Evolutionary conservation across 2,113 vertebrate genomes (phyloP).

Genomic region (Ramphastos sulfuratus): DNA sequence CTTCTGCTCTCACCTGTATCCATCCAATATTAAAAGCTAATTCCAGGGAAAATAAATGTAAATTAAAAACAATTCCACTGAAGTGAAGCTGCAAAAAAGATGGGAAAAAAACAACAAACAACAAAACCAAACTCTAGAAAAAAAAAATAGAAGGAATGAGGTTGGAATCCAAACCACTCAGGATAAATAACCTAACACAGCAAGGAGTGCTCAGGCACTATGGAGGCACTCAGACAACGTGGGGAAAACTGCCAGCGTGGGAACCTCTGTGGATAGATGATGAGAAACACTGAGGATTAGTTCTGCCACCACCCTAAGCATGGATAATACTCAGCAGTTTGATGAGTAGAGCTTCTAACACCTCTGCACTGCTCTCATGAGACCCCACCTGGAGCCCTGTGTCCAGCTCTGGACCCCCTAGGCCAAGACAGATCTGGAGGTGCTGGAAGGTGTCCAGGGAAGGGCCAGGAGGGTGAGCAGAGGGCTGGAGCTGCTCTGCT

Average conservation of each 20-base stretch:
- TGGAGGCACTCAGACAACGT: background rate
- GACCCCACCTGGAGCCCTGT: no score
- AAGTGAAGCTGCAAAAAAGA: background rate
- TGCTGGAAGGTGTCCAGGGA: no score
- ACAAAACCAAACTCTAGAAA: background rate
- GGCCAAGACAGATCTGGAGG: no score
- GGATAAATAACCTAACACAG: background rate
- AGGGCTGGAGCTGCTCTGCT: no score
- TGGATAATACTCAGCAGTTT: conserved; percentile 1
- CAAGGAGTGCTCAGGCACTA: background rate
- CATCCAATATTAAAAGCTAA: background rate
- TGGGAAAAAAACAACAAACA: no score
- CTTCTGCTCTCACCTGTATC: background rate
- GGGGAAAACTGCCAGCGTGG: background rate
- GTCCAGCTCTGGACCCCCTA: no score
- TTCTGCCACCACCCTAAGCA: background rate
- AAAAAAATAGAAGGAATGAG: background rate
- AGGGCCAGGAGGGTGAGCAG: no score
- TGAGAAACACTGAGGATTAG: background rate
- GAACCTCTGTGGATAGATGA: background rate
- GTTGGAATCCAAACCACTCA: background rate
- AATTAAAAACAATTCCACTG: background rate
- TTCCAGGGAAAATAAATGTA: background rate
- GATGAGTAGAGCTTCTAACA: background rate
- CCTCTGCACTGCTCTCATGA: no score